Evolutionary conservation across 2,888 invertebrate genomes (phyloP), one percentile per base, ranked within the genome.

Genomic region (Oegoconia quadripuncta): DNA sequence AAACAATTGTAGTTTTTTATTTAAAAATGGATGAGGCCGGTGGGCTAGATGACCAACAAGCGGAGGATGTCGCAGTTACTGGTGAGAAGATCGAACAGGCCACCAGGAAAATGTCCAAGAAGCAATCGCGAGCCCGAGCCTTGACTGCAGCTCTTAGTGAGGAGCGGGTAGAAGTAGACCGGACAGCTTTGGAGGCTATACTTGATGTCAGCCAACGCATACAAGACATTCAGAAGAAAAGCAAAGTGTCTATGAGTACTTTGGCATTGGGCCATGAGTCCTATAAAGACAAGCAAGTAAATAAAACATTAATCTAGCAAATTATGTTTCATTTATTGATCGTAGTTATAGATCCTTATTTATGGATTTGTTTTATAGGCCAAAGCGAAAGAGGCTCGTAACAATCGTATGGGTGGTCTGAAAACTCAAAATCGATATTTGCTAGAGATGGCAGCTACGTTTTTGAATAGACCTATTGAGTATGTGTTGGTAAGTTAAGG

Each of bases 361-460:
- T 18, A 12, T 13, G 7, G 11, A 27, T 12, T 27, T 12, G 13
- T 11, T 63, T 79, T 76, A 39, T 73, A 92, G 92, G 79, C 79
- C 14, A 90, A 88, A 73, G 91, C 89, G 34, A 92, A 90, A 73
- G 92, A 92, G 57, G 77, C 78, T 23, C 87, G 93, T 37, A 80
- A 49, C 60, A 75, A 53, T 53, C 91, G 61, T 74, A 78, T 64
- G 59, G 89, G 61, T 63, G 78, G 35, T 29, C 42, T 87, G 45
- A 83, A 77, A 62, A 72, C 74, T 17, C 80, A 80, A 46, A 92
- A 93, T 61, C 88, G 91, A 44, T 92, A 91, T 67, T 74, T 95
- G 1, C 73, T 95, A 44, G 93, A 93, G 54, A 89, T 91, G 63
- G 90, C 91, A 18, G 91, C 92, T 6, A 75, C 87, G 17, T 81